Conservation (phyloP, 2,888 invertebrate species). For the Amblyjoppa proteus region DNA sequence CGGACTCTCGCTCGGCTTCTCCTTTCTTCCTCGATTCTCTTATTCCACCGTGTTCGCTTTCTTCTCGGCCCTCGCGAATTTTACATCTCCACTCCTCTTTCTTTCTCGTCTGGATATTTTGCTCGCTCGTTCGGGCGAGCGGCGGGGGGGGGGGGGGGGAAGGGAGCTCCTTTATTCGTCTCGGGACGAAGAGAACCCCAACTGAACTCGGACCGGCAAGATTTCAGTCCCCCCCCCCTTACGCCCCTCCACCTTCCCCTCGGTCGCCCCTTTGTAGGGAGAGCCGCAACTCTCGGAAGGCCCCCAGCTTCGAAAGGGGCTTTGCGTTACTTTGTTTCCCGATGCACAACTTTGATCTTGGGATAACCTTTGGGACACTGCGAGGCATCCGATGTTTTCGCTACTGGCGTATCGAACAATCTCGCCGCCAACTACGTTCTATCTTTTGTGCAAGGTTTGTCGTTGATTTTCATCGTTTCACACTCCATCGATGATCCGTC, state of each 20-base stretch:
- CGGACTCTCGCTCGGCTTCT: constrained; percentile 1
- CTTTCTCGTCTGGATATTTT: constrained; percentile 23
- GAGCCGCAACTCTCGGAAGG: not conserved
- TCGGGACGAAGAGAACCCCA: constrained; percentile 24
- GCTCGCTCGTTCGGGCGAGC: not conserved
- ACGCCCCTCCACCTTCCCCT: not conserved
- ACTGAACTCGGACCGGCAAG: constrained; percentile 36
- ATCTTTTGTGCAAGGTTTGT: too few species aligned
- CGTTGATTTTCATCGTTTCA: too few species aligned
- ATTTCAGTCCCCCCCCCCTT: constrained; percentile 40
- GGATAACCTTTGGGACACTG: not conserved
- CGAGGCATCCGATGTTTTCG: not conserved
- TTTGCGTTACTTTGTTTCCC: not conserved
- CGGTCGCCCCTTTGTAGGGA: constrained; percentile 6
- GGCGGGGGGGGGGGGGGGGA: too few species aligned
- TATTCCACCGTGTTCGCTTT: constrained; percentile 11
- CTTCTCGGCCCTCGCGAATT: constrained; percentile 20
- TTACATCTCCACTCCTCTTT: constrained; percentile 12
- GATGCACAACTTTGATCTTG: constrained; percentile 3
- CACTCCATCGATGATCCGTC: too few species aligned
- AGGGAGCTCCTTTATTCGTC: constrained; percentile 28
- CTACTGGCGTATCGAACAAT: not conserved
- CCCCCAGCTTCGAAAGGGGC: constrained; percentile 7
- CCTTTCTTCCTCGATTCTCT: constrained; percentile 28
- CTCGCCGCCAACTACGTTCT: too few species aligned